Evolutionary conservation across 2,888 invertebrate genomes (phyloP).

Genomic region (Pegoplata infirma): DNA sequence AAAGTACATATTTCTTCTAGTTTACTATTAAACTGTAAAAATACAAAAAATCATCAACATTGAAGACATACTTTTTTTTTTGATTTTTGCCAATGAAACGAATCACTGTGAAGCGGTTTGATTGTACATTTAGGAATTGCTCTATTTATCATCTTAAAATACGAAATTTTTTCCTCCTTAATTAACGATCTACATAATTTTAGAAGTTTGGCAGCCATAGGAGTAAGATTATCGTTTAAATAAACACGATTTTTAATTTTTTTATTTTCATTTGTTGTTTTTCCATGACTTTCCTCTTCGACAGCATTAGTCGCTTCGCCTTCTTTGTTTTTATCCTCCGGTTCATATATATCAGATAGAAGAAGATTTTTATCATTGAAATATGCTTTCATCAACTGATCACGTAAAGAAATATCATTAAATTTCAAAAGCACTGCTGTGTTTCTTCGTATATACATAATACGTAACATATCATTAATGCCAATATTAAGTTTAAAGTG

Average conservation of each 20-base stretch:
- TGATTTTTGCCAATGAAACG: no score
- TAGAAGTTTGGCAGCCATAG: background rate
- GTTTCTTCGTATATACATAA: background rate
- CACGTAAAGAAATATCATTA: background rate
- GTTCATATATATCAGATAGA: slow-evolving; percentile 2
- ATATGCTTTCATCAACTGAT: background rate
- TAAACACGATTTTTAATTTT: slow-evolving; percentile 4
- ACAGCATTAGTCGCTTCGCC: background rate
- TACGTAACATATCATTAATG: background rate
- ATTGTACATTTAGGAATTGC: background rate
- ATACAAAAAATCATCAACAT: no score
- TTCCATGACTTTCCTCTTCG: no score
- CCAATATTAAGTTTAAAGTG: background rate
- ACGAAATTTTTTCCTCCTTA: background rate
- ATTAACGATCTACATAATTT: background rate
- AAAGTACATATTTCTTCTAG: no score
- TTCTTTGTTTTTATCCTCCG: background rate
- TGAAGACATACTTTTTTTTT: no score
- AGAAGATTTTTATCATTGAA: background rate
- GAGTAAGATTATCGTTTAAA: slow-evolving; percentile 14
- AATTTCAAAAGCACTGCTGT: slow-evolving; percentile 1
- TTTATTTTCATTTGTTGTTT: no score
- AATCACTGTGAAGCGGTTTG: no score
- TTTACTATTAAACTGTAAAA: no score
- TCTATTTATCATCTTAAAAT: slow-evolving; percentile 3